These are phyloP conservation scores for Rapana venosa DNA, from an alignment of 2,888 invertebrate species.

Conservation along the genomic window DNA sequence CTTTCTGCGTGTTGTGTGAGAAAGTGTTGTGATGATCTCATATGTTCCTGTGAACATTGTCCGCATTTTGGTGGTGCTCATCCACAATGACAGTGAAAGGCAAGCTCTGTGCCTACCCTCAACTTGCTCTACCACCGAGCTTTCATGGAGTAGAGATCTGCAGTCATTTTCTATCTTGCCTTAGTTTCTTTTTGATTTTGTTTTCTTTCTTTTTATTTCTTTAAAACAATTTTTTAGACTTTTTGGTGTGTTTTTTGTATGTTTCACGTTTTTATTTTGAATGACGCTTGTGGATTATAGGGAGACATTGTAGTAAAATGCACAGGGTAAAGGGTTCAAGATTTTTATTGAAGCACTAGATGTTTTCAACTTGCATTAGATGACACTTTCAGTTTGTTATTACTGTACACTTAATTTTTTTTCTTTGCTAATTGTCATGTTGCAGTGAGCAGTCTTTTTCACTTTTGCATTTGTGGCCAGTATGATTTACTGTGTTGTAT, in stretches of 20 bases:
- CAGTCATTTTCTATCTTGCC: background rate
- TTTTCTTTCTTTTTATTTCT: background rate
- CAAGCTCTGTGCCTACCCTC: no score
- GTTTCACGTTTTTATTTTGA: background rate
- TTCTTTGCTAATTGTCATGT: background rate
- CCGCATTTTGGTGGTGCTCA: background rate
- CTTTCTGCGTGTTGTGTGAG: slow-evolving; percentile 24
- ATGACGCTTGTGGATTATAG: background rate
- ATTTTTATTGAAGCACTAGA: background rate
- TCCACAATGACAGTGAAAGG: background rate
- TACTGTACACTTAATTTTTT: background rate
- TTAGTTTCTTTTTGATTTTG: background rate
- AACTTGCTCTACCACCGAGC: slow-evolving; percentile 2
- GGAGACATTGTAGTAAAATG: background rate
- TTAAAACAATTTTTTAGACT: no score
- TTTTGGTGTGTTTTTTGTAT: background rate
- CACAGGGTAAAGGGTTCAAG: background rate
- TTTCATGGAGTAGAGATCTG: slow-evolving; percentile 20
- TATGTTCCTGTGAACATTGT: background rate
- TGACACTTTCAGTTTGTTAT: background rate
- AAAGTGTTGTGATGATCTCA: slow-evolving; percentile 32
- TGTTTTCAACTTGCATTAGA: background rate
- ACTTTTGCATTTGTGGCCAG: background rate
- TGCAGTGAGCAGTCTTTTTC: background rate
- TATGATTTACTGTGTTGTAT: background rate